Conservation (phyloP, 2,113 vertebrate genomes). For the Silurus glanis region DNA sequence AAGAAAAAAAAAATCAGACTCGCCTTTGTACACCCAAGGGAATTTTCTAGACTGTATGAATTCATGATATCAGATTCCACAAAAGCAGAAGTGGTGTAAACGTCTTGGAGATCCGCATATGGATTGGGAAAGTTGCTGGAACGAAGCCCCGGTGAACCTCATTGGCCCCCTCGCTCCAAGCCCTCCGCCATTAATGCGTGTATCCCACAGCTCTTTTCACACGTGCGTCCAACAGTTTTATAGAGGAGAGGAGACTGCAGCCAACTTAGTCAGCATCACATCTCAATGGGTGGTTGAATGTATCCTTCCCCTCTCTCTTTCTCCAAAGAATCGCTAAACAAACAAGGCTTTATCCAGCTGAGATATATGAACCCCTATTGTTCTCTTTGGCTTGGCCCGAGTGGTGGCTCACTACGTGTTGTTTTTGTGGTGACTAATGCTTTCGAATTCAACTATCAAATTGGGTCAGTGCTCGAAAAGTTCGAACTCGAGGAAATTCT, state of each 20-base stretch:
- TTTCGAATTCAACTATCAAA: conserved; percentile 7
- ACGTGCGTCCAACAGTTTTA: conserved; percentile 48
- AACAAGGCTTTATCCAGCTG: conserved; percentile 66
- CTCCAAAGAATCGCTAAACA: conserved; percentile 59
- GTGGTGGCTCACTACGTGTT: conserved; percentile 35
- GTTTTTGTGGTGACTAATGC: conserved; percentile 43
- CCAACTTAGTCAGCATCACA: conserved; percentile 62
- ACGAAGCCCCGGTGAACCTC: conserved; percentile 26
- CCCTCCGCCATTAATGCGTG: conserved; percentile 31
- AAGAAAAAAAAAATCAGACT: too few relatives aligned
- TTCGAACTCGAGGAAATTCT: conserved; percentile 31
- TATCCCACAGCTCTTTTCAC: conserved; percentile 39
- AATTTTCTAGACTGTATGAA: neutral
- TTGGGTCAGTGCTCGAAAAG: conserved; percentile 29
- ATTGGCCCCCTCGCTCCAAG: neutral
- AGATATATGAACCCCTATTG: conserved; percentile 47
- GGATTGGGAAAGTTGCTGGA: conserved; percentile 48
- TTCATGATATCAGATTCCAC: conserved; percentile 34
- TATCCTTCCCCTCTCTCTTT: conserved; percentile 63
- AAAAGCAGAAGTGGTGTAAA: conserved; percentile 25
- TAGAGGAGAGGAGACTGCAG: conserved; percentile 53
- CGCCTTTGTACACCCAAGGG: too few relatives aligned
- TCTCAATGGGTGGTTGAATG: conserved; percentile 68
- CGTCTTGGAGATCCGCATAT: neutral
- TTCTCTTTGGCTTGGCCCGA: conserved; percentile 24